A percentile compares a stretch with the other conserved stretches of the same genome.
phyloP scores from a whole-genome alignment of 1,140 invertebrate genomes.

The Trissolcus basalis region DNA sequence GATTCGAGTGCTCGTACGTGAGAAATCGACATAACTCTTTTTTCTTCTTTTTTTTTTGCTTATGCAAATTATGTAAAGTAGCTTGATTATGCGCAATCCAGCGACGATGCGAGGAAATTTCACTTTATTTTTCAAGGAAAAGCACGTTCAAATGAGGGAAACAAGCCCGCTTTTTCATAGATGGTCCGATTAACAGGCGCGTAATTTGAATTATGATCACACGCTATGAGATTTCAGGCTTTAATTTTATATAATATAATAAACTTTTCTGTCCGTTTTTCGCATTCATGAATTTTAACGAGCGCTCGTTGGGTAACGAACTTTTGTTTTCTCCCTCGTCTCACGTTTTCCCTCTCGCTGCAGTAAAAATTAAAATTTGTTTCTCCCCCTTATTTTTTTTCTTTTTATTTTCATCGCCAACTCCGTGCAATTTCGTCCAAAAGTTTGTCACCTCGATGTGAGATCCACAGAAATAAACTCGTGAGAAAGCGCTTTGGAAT shows the following conservation, averaged over 20 bases:
- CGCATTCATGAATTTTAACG: constrained; percentile 33
- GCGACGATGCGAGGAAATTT: constrained; percentile 59
- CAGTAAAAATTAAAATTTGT: neutral
- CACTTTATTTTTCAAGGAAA: constrained; percentile 55
- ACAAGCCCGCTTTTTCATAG: constrained; percentile 50
- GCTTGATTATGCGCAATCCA: constrained; percentile 48
- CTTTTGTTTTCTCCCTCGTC: constrained; percentile 2
- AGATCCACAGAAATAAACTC: constrained; percentile 16
- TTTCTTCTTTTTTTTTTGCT: constrained; percentile 52
- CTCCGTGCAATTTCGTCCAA: constrained; percentile 1
- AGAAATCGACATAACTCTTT: constrained; percentile 66
- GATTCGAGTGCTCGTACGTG: constrained; percentile 55
- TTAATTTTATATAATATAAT: constrained; percentile 51
- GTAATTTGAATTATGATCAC: constrained; percentile 55
- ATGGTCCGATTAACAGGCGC: constrained; percentile 45
- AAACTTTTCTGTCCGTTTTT: constrained; percentile 19
- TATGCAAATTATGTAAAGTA: constrained; percentile 67
- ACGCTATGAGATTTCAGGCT: constrained; percentile 44
- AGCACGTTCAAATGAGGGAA: constrained; percentile 30
- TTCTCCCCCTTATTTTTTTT: neutral
- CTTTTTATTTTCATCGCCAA: neutral
- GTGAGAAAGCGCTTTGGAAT: constrained; percentile 39
- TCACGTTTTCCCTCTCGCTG: too few species aligned
- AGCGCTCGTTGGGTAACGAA: constrained; percentile 8
- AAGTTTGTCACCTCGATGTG: constrained; percentile 1